Conservation (phyloP, 1,140 invertebrate genomes). For the Ganaspis sp. region DNA sequence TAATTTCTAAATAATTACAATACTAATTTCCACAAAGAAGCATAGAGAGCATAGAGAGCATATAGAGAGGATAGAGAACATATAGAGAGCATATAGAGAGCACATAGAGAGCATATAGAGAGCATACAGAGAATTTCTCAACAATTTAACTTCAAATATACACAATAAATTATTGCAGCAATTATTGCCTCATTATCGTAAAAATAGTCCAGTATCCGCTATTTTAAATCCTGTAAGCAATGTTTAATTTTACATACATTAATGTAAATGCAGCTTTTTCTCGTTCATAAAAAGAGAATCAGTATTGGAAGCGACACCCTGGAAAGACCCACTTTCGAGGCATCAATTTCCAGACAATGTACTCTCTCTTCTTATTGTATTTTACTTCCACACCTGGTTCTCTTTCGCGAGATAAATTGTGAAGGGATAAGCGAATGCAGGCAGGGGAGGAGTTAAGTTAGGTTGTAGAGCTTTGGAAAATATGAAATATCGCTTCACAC, state of each 20-base stretch:
- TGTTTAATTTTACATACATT: conserved; percentile 15
- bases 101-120: too few species aligned
- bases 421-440: conserved; percentile 12
- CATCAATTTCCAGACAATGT: conserved; percentile 3
- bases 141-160: too few species aligned
- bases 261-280: conserved; percentile 1
- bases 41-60: too few species aligned
- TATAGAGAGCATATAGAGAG: too few species aligned
- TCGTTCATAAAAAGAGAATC: not conserved
- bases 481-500: conserved; percentile 9
- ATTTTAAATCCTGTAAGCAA: not conserved
- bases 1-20: too few species aligned
- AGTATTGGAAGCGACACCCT: conserved; percentile 3
- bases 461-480: conserved; percentile 6
- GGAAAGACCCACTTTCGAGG: conserved; percentile 3
- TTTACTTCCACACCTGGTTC: conserved; percentile 28
- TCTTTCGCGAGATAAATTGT: conserved; percentile 19
- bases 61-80: too few species aligned
- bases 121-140: too few species aligned
- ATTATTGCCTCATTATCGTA: too few species aligned
- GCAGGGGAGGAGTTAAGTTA: not conserved
- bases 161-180: too few species aligned
- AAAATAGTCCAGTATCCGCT: too few species aligned
- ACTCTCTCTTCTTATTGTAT: conserved; percentile 21
- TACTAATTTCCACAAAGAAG: too few species aligned